Percentiles rank a stretch among this genome's conserved stretches.
Evolutionary conservation across 2,888 invertebrate genomes (phyloP).

Genomic region (Drosophila atripex): DNA sequence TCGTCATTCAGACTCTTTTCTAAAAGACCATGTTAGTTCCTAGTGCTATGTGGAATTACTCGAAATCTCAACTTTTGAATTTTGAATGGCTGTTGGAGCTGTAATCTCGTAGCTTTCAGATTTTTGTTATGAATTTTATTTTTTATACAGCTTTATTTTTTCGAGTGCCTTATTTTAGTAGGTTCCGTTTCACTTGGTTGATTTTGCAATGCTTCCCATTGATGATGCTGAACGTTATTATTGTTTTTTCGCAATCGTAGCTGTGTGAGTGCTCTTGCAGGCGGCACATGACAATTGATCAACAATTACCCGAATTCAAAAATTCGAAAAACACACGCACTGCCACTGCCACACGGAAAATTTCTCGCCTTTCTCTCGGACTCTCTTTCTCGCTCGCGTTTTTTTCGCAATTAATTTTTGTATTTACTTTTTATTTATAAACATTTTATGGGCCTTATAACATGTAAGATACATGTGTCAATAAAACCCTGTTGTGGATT

Average conservation of each 20-base stretch:
- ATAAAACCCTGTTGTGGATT: conserved; percentile 48
- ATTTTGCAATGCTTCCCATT: conserved; percentile 41
- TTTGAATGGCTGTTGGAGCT: conserved; percentile 23
- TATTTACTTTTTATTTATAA: conserved; percentile 77
- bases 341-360: conserved; percentile 6
- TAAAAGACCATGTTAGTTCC: no score
- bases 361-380: conserved; percentile 8
- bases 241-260: conserved; percentile 41
- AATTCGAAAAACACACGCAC: conserved; percentile 16
- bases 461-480: conserved; percentile 63
- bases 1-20: neutral
- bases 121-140: no score
- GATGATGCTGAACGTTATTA: conserved; percentile 47
- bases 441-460: conserved; percentile 65
- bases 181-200: conserved; percentile 53
- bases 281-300: conserved; percentile 64
- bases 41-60: neutral
- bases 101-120: conserved; percentile 29
- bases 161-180: conserved; percentile 24
- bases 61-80: neutral
- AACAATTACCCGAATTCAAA: conserved; percentile 40
- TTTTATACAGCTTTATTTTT: conserved; percentile 7
- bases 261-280: conserved; percentile 19
- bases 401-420: conserved; percentile 30
- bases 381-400: neutral